Evolutionary conservation across 2,113 vertebrate species (phyloP), one percentile per base, ranked within the genome.

Genomic region (Sylvilagus bachmani): DNA sequence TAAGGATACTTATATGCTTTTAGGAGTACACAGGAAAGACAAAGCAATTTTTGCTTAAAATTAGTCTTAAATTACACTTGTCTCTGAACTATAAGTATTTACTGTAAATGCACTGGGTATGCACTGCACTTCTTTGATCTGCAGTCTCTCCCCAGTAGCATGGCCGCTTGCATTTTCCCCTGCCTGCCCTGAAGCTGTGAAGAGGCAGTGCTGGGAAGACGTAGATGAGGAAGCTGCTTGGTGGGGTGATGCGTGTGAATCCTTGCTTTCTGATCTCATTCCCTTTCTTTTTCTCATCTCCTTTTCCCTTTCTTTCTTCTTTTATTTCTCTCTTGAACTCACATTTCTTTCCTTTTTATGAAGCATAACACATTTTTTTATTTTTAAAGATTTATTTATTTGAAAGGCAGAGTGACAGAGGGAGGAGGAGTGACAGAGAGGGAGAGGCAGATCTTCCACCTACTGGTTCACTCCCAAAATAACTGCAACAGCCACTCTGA

Each of bases 21-120:
- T n/a, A 83, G 67, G 55, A 93, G 71, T 27, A 44, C 53, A n/a
- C 10, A 14, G 62, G 44, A 81, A 93, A 96, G 78, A 78, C 36
- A 85, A 74, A 88, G 58, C 62, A 62, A 66, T 82, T 90, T 92
- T 93, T 74, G 74, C 61, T 85, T 84, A 61, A 93, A 96, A 90
- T 91, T 85, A 85, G 62, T 27, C 13, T 38, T 89, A 77, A 7
- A 85, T 64, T 58, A 51, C 64, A 88, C 86, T 93, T 89, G 38
- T 33, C 90, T 96, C 86, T 88, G 64, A 93, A 85, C 81, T 91
- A 11, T 67, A 84, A 77, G 81, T 78, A 80, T 81, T 73, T 69
- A 25, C 81, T 85, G 90, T 22, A 29, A 33, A 25, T 16, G 12
- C n/a, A 4, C 7, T 24, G 62, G 33, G 6, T 64, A 44, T n/a